Base-by-base conservation (phyloP, 2,797 vertebrate species). In the Tachyglossus aculeatus region DNA sequence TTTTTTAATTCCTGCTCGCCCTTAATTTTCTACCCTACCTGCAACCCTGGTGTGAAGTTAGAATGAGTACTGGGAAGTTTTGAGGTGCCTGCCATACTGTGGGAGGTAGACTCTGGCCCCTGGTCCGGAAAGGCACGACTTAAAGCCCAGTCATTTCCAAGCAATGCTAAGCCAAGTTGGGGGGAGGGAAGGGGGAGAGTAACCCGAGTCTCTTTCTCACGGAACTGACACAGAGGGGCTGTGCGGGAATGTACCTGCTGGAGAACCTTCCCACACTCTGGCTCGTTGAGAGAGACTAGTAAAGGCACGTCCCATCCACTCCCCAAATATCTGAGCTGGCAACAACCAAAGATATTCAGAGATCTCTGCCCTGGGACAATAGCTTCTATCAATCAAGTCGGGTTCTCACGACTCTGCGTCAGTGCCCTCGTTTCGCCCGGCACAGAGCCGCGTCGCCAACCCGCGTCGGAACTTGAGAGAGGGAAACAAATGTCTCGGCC, bases 231-330 rank as follows among this genome's bases (percentile, higher is more conserved):
- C 3, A 9, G 47, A 51, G 43, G 77, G 69, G 32, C 55, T 18
- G 7, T 21, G 45, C 43, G 65, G 77, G 80, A 82, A 79, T 2
- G n/a, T 18, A 67, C 64, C 82, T 75, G 61, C 15, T 57, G 24
- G 31, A 41, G 68, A 64, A 80, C 74, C 71, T 78, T 89, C 86
- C 82, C 86, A 90, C 77, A 33, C 82, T 75, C 50, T 3, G 6
- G 60, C 1, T 36, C 55, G 53, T 53, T 18, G 34, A 4, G 52
- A 62, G 71, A 16, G 67, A 81, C 86, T 43, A 66, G 88, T 79
- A 86, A 2, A 13, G 88, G 66, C 90, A 74, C 8, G 83, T 60
- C 72, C 55, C 36, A 67, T 65, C 62, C 69, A 66, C 79, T 83
- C 80, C 81, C 86, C 52, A 74, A 80, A 78, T 72, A 81, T 77